phyloP scores from a whole-genome alignment of 2,888 invertebrate genomes.

The Agrochola circellaris region DNA sequence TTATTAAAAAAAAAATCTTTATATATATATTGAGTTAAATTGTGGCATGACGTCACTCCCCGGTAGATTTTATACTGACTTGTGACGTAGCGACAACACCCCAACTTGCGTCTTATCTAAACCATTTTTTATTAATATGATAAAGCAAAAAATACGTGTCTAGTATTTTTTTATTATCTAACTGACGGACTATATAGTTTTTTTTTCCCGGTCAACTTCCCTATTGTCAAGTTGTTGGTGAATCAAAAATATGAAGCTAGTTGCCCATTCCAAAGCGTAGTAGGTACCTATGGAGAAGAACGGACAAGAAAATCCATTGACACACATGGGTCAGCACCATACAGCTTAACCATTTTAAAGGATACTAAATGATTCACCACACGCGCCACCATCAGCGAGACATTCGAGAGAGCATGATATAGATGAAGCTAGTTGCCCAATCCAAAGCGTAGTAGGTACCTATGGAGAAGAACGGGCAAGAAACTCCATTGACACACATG shows the following conservation, averaged over 20 bases:
- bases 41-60: too few species aligned
- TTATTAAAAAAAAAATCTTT: too few species aligned
- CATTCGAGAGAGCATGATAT: neutral
- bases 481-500: neutral
- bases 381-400: neutral
- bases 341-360: neutral
- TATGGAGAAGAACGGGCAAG: neutral
- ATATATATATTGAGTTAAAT: too few species aligned
- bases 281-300: neutral
- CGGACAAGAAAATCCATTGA: neutral
- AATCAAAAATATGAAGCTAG: neutral
- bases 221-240: neutral
- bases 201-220: too few species aligned
- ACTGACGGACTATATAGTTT: too few species aligned
- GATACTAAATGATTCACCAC: neutral
- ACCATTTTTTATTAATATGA: too few species aligned
- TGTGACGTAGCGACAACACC: too few species aligned
- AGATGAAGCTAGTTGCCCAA: neutral
- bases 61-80: too few species aligned
- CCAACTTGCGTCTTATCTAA: too few species aligned
- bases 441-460: neutral
- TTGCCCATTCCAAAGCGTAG: neutral
- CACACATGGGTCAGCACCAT: neutral
- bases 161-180: too few species aligned
- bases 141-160: too few species aligned